Base-by-base conservation (phyloP, 2,113 vertebrate species). In the Labrus mixtus region DNA sequence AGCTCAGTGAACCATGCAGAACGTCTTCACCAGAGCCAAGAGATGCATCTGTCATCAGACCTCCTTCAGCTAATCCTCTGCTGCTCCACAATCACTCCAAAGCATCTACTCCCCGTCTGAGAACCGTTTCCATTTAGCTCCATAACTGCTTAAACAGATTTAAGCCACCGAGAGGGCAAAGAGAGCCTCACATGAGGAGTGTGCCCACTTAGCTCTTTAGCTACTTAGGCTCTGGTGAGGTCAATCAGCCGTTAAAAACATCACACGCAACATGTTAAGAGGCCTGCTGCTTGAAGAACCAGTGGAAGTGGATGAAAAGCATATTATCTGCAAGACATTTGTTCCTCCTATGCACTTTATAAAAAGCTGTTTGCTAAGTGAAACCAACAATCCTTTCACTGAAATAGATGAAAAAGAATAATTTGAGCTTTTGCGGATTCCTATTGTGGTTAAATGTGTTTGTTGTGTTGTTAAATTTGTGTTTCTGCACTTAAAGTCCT, bases 41-140 rank as follows among this genome's bases (percentile, higher is more conserved):
- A 51, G 33, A 51, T 59, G 79, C 37, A 64, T 45, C 62, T 60
- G 68, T 61, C 56, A 51, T 48, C 33, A 50, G 19, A 4, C 55
- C 16, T 39, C 48, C 64, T 51, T 17, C 68, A 9, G 54, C n/a
- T 76, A 67, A 79, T 68, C 76, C 76, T 71, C 77, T 11, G 39
- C 51, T 22, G 22, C 57, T 29, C 64, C 45, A 62, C 65, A 50
- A 20, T 10, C 22, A 33, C 37, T 41, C 29, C 36, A 25, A 0
- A 17, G 36, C 74, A 20, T 58, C 41, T 17, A 13, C 58, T 29
- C 39, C 1, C 36, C 41, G 13, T 20, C 41, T 11, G 17, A 50
- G 41, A 22, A 45, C 59, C 6, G 59, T 65, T 7, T 39, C 58
- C 0, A 2, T 54, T 85, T 37, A 63, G 51, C 56, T 78, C 59